phyloP scores from a whole-genome alignment of 1,140 invertebrate species.

The Diploscapter pachys region DNA sequence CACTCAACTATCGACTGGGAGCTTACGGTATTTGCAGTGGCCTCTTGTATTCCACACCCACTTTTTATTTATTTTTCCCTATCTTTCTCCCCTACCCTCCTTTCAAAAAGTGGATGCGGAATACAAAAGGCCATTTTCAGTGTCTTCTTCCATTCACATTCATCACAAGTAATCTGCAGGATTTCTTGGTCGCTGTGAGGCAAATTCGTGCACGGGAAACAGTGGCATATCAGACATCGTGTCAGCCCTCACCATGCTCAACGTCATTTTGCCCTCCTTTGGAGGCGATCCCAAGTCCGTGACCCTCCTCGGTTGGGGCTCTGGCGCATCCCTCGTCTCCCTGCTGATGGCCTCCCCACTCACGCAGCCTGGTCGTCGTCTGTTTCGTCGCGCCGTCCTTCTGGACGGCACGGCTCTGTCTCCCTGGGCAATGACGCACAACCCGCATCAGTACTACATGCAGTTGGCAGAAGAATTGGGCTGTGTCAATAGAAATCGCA shows the following conservation, averaged over 20 bases:
- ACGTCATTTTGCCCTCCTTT: conserved; percentile 60
- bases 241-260: conserved; percentile 60
- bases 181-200: conserved; percentile 56
- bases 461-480: conserved; percentile 47
- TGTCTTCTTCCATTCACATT: too few species aligned
- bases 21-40: conserved; percentile 43
- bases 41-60: neutral
- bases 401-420: conserved; percentile 54
- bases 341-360: conserved; percentile 58
- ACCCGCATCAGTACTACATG: conserved; percentile 55
- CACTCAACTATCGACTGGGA: conserved; percentile 57
- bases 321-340: conserved; percentile 54
- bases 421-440: conserved; percentile 53
- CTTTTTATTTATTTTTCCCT: too few species aligned
- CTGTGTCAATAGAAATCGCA: too few species aligned
- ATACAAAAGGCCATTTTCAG: too few species aligned
- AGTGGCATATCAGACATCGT: conserved; percentile 55
- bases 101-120: too few species aligned
- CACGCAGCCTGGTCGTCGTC: conserved; percentile 53
- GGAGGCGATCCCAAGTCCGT: conserved; percentile 60
- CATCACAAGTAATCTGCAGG: conserved; percentile 28
- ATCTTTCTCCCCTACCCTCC: too few species aligned
- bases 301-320: conserved; percentile 58
- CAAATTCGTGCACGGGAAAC: conserved; percentile 51
- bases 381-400: conserved; percentile 54